A percentile compares a stretch with the other conserved stretches of the same genome.
Conservation (phyloP, 2,888 invertebrate species). For the Andrena fulva region DNA sequence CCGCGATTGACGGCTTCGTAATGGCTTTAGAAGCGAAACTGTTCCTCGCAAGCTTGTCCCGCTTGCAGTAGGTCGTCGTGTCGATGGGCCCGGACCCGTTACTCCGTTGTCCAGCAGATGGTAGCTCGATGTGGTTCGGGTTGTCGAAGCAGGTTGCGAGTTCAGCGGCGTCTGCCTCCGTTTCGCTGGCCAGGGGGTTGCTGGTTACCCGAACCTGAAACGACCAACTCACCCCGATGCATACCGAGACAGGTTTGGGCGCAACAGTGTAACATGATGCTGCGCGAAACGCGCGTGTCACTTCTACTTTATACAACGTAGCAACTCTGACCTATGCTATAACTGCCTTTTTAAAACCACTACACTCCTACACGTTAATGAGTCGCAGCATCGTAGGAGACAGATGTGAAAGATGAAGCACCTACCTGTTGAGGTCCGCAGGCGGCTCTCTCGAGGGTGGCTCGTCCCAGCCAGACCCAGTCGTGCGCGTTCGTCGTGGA, state of each 20-base stretch:
- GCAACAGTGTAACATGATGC: not conserved
- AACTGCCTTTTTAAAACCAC: too few species aligned
- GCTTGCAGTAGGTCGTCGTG: conserved; percentile 91
- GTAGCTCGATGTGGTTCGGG: conserved; percentile 90
- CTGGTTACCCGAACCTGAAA: conserved; percentile 90
- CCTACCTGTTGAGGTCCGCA: conserved; percentile 83
- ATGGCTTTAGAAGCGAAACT: conserved; percentile 73
- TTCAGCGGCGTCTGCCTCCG: conserved; percentile 82
- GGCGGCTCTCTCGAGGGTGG: conserved; percentile 88
- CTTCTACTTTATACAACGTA: too few species aligned
- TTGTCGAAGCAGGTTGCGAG: conserved; percentile 91
- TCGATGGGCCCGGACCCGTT: conserved; percentile 85
- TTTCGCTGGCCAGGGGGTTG: conserved; percentile 89
- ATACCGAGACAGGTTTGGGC: not conserved
- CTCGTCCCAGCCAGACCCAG: conserved; percentile 97
- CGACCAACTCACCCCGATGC: not conserved
- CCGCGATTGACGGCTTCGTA: conserved; percentile 62
- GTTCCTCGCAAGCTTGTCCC: conserved; percentile 83
- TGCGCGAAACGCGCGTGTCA: not conserved
- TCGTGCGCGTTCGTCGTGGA: conserved; percentile 96
- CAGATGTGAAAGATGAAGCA: not conserved
- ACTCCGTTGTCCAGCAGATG: conserved; percentile 84
- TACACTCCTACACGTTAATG: too few species aligned
- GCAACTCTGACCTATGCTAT: too few species aligned
- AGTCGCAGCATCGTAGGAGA: too few species aligned